phyloP scores from a whole-genome alignment of 2,797 vertebrate genomes.

The Parauchenoglanis punctatus region DNA sequence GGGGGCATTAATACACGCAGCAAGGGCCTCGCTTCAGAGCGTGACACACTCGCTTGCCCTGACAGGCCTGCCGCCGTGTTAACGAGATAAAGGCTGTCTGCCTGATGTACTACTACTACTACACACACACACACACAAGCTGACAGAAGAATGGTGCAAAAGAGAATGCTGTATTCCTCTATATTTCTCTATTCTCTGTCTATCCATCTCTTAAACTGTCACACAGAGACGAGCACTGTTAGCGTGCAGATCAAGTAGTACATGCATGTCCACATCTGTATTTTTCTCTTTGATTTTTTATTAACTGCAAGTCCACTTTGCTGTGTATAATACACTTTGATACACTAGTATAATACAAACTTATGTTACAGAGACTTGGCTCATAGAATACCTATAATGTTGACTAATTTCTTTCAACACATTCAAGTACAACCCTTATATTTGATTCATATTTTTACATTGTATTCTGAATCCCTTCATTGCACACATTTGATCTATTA shows the following conservation, averaged over 20 bases:
- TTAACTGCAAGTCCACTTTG: neutral
- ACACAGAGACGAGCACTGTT: conserved; percentile 13
- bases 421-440: neutral
- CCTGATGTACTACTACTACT: conserved; percentile 45
- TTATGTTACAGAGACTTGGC: neutral
- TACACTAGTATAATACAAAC: neutral
- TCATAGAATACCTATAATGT: neutral
- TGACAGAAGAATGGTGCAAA: conserved; percentile 36
- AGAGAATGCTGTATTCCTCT: conserved; percentile 15
- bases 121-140: conserved; percentile 20
- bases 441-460: neutral
- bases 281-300: neutral
- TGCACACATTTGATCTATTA: neutral
- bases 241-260: neutral
- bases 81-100: conserved; percentile 60
- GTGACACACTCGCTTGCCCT: conserved; percentile 44
- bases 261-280: neutral
- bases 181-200: conserved; percentile 32
- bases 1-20: conserved; percentile 61
- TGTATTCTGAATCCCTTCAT: neutral
- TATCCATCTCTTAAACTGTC: conserved; percentile 35
- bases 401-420: neutral
- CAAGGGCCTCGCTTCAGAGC: conserved; percentile 52
- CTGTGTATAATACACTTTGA: no score
- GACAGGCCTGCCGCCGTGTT: conserved; percentile 56